Base-by-base conservation (phyloP, 1,140 invertebrate species). In the Heliconius nattereri region DNA sequence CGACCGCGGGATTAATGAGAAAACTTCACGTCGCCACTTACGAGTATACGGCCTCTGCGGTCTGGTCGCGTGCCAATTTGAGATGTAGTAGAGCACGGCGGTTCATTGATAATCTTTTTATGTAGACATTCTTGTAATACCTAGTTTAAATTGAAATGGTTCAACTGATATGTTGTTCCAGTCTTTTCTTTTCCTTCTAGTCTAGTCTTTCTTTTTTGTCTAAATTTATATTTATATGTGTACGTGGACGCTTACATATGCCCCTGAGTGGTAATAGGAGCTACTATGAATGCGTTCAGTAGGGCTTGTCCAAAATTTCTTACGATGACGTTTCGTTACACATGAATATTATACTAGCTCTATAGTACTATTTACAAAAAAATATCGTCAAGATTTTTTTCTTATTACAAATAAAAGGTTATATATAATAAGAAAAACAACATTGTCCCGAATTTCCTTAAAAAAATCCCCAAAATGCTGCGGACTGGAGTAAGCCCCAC, bases 1-100 rank as follows among this genome's bases (percentile, higher is more conserved):
- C 78, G 70, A 77, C 76, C 77, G 76, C 29, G 77, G 37, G 81
- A 72, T 81, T 81, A 83, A 83, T 83, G 79, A 81, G 72, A 79
- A 79, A 84, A 84, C 79, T 81, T 81, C 78, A 66, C 54, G 54
- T 73, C 52, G 70, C 37, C 52, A 60, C 29, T 76, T 72, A 45
- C 40, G 40, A 45, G 13, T 45, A 80, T 76, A 54, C 54, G 66
- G 52, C 76, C 75, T 29, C 60, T 66, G 60, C 26, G 60, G 26
- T 66, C 75, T 80, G 74, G 71, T 80, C 11, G 23, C 29, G 66
- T 73, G 76, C 70, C 60, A 60, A 23, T 70, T 76, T 49, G 29
- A 29, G 40, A 76, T 76, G 60, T 26, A 66, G 26, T 23, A 45
- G 13, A 45, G 60, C 60, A 29, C 13, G 11, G n/a, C 26, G 7